A percentile compares a stretch with the other conserved stretches of the same genome.
Evolutionary conservation across 2,113 vertebrate genomes (phyloP).

Genomic region (Zeus faber): DNA sequence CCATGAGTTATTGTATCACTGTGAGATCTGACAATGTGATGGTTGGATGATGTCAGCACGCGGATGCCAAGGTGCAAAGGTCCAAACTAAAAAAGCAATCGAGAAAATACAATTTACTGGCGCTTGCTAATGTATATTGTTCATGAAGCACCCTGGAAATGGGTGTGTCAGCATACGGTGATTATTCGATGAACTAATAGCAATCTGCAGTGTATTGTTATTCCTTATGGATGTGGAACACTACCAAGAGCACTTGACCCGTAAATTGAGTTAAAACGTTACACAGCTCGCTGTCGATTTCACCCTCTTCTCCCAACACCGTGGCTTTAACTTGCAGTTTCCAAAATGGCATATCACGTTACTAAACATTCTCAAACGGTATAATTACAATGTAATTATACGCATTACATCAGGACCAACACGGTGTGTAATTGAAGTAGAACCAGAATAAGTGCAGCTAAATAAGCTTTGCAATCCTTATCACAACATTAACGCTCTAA

Average conservation of each 20-base stretch:
- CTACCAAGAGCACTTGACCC: too few species aligned
- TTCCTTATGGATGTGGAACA: too few species aligned
- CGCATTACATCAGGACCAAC: constrained; percentile 49
- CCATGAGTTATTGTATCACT: constrained; percentile 19
- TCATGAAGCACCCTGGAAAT: too few species aligned
- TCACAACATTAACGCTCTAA: constrained; percentile 58
- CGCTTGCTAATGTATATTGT: too few species aligned
- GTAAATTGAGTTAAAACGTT: too few species aligned
- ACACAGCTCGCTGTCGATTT: too few species aligned
- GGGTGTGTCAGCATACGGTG: too few species aligned
- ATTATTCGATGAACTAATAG: too few species aligned
- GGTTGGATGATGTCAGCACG: constrained; percentile 29
- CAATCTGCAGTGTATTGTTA: too few species aligned
- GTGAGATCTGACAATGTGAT: constrained; percentile 1
- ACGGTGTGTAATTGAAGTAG: constrained; percentile 41
- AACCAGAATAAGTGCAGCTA: constrained; percentile 38
- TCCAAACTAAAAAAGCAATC: too few species aligned
- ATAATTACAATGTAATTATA: constrained; percentile 63
- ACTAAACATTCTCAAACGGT: constrained; percentile 53
- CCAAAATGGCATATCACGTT: constrained; percentile 50
- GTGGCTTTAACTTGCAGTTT: constrained; percentile 31
- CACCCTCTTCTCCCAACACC: constrained; percentile 27
- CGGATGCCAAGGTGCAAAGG: too few species aligned
- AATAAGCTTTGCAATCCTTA: constrained; percentile 47
- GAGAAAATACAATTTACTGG: too few species aligned